Conservation (phyloP, 2,888 invertebrate genomes). For the Mythimna vitellina region DNA sequence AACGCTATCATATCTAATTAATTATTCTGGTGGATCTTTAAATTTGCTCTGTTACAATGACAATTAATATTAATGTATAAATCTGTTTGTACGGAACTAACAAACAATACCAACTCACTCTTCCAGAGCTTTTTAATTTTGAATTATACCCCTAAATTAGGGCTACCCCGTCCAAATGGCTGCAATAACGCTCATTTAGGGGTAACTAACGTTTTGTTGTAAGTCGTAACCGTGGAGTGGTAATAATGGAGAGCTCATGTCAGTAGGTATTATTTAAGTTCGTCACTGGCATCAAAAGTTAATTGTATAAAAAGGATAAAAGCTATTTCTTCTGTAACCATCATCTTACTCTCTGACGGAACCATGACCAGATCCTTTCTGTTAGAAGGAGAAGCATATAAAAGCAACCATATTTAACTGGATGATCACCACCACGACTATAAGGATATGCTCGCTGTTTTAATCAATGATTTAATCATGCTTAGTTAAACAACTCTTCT, state of each 20-base stretch:
- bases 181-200: conserved; percentile 61
- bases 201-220: conserved; percentile 61
- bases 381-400: too few relatives aligned
- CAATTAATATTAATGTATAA: background rate
- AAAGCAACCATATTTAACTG: too few relatives aligned
- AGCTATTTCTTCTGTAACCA: background rate
- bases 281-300: background rate
- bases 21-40: too few relatives aligned
- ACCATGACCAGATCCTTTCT: too few relatives aligned
- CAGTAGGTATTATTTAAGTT: background rate
- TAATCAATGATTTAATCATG: too few relatives aligned
- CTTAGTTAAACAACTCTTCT: too few relatives aligned
- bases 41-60: background rate
- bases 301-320: background rate
- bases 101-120: conserved; percentile 19
- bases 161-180: conserved; percentile 55
- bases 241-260: conserved; percentile 22
- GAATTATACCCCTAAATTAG: conserved; percentile 58
- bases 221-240: conserved; percentile 6
- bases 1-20: too few relatives aligned
- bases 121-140: conserved; percentile 55
- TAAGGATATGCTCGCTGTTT: too few relatives aligned
- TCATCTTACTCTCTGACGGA: too few relatives aligned
- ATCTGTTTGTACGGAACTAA: conserved; percentile 32
- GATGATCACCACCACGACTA: too few relatives aligned